A percentile compares a stretch with the other conserved stretches of the same genome.
These are phyloP conservation scores for Oreochromis tanganicae DNA, from an alignment of 2,113 vertebrate species.

Conservation along the genomic window DNA sequence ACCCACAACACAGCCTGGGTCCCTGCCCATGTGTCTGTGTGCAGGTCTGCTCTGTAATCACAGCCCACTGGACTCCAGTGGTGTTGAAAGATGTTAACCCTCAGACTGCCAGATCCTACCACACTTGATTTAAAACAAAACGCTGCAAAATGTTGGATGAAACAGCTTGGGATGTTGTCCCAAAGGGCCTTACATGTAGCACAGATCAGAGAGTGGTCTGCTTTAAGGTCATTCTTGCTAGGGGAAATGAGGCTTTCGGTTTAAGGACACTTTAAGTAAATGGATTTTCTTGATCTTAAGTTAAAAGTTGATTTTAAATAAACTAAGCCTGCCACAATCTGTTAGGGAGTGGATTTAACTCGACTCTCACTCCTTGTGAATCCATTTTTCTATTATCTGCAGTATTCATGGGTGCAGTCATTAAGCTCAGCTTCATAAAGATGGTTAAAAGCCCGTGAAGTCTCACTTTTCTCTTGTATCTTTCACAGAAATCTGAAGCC, in stretches of 20 bases:
- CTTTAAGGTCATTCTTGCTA: background rate
- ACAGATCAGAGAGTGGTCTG: background rate
- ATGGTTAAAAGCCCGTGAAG: background rate
- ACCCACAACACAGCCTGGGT: slow-evolving; percentile 42
- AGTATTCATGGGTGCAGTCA: background rate
- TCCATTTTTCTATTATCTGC: background rate
- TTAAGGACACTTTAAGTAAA: background rate
- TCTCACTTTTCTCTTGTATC: background rate
- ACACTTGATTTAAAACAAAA: background rate
- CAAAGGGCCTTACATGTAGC: background rate
- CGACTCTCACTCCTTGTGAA: background rate
- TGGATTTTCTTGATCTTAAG: background rate
- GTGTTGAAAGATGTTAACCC: slow-evolving; percentile 34
- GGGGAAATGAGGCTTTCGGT: background rate
- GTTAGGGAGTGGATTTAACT: background rate
- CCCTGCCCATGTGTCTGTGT: slow-evolving; percentile 41
- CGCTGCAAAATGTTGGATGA: background rate
- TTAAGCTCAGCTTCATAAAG: background rate
- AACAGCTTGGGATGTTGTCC: background rate
- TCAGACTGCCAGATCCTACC: background rate
- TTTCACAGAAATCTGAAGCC: slow-evolving; percentile 83
- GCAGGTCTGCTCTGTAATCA: slow-evolving; percentile 55
- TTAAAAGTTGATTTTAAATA: background rate
- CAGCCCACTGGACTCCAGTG: slow-evolving; percentile 2
- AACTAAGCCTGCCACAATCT: background rate